A percentile compares a stretch with the other conserved stretches of the same genome.
phyloP scores from a whole-genome alignment of 2,888 invertebrate species.

The Caenorhabditis sinica region DNA sequence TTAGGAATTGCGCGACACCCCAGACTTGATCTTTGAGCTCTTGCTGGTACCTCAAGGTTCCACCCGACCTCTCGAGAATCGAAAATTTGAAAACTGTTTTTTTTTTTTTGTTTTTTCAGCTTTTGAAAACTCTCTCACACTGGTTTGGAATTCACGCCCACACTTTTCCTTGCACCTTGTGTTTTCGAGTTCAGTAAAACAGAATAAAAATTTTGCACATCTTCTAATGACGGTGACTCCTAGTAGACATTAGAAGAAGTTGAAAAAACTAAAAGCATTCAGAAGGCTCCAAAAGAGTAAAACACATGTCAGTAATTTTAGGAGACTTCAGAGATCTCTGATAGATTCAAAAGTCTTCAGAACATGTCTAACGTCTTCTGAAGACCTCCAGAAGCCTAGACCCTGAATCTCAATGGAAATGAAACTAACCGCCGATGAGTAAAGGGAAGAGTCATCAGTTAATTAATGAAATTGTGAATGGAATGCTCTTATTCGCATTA shows the following conservation, averaged over 20 bases:
- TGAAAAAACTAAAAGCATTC: no score
- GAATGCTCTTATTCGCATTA: slow-evolving; percentile 47
- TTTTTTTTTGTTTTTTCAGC: neutral
- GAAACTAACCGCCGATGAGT: slow-evolving; percentile 8
- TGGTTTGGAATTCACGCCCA: neutral
- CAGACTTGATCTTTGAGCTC: no score
- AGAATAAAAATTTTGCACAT: neutral
- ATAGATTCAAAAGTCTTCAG: neutral
- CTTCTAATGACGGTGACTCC: no score
- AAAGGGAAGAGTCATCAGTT: neutral
- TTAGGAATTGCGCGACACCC: no score
- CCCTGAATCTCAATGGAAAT: neutral
- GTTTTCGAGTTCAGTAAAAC: neutral
- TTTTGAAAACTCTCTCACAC: neutral
- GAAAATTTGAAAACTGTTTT: neutral
- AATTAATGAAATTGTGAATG: slow-evolving; percentile 37
- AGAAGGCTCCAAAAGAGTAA: neutral
- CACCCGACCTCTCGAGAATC: neutral
- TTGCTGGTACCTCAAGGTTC: no score
- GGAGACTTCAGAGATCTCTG: neutral
- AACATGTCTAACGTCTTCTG: neutral
- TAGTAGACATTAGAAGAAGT: no score
- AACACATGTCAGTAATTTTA: neutral
- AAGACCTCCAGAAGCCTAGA: neutral
- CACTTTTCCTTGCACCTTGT: neutral